Evolutionary conservation across 2,113 vertebrate species (phyloP).

Genomic region (Onychorhynchus coronatus): DNA sequence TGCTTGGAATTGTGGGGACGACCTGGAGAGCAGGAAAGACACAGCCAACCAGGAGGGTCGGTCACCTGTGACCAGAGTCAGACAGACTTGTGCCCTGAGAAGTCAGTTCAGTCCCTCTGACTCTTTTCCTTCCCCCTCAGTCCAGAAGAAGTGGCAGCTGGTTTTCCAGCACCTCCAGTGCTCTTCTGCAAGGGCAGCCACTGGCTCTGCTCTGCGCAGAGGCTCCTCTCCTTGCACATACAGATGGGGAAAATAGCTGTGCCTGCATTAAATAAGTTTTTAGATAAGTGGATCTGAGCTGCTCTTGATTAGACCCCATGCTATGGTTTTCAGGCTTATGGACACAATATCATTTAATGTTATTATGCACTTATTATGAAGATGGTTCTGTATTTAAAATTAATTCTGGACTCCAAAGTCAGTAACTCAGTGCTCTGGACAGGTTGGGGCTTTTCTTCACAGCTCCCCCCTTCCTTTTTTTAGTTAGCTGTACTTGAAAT

Average conservation of each 20-base stretch:
- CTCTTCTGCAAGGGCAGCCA: not conserved
- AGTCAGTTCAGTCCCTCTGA: not conserved
- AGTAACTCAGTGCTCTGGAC: not conserved
- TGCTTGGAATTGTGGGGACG: accelerated
- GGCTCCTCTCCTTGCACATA: not conserved
- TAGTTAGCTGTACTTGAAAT: not conserved
- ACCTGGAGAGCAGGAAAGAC: not conserved
- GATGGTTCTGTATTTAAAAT: not conserved
- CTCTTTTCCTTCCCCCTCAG: not conserved
- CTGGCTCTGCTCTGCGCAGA: not conserved
- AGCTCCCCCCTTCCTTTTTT: not conserved
- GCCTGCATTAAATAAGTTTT: not conserved
- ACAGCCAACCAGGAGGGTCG: accelerated
- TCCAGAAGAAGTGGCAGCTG: not conserved
- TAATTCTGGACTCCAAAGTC: not conserved
- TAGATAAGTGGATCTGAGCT: not conserved
- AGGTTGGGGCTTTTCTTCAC: not conserved
- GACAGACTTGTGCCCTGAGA: not conserved
- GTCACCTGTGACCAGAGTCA: no score
- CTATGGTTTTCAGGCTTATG: not conserved
- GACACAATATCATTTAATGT: not conserved
- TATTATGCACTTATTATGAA: not conserved
- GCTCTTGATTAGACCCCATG: not conserved
- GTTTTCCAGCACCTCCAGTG: not conserved
- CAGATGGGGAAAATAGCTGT: not conserved